Base-by-base conservation (phyloP, 1,140 invertebrate species). In the Scaptomyza graminum region DNA sequence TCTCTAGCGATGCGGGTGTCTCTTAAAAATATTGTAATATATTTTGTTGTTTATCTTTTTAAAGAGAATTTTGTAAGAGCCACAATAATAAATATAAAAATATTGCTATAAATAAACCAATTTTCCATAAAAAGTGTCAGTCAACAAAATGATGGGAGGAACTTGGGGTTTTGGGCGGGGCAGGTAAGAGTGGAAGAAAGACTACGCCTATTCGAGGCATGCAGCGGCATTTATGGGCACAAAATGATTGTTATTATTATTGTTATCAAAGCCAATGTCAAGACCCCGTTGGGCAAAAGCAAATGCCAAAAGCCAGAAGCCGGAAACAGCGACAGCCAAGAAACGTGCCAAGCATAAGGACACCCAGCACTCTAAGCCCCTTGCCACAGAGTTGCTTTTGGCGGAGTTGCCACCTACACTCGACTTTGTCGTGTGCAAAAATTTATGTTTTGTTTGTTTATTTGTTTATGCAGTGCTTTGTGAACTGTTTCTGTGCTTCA, bases 391-490 rank as follows among this genome's bases (percentile, higher is more conserved):
- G 28, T 31, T 31, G 28, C 31, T 9, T 7, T 34, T 34, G 31
- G 7, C 8, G 7, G 31, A 8, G 31, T 46, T 16, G 44, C 44
- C 16, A 46, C 16, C 22, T 25, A 59, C 43, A 25, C 49, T 41
- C 37, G 37, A 50, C n/a, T 31, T 39, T 43, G 16, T 65, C 41
- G 62, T 66, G 52, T 52, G 54, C 47, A 87, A 82, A 75, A 87
- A 85, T 85, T 85, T 85, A 85, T 85, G 82, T 81, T 78, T 87
- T 85, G 78, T 85, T 85, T 87, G 82, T 87, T 85, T 87, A 85
- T 87, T 87, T 87, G 81, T 74, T 85, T 87, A 85, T 85, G 82
- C 82, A 85, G 77, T 85, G 79, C 82, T 87, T 74, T 77, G 59
- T 65, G 76, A 72, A 63, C 55, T 65, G 70, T 73, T 34, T 39